Evolutionary conservation across 2,888 invertebrate genomes (phyloP).

Genomic region (Craniophora ligustri): DNA sequence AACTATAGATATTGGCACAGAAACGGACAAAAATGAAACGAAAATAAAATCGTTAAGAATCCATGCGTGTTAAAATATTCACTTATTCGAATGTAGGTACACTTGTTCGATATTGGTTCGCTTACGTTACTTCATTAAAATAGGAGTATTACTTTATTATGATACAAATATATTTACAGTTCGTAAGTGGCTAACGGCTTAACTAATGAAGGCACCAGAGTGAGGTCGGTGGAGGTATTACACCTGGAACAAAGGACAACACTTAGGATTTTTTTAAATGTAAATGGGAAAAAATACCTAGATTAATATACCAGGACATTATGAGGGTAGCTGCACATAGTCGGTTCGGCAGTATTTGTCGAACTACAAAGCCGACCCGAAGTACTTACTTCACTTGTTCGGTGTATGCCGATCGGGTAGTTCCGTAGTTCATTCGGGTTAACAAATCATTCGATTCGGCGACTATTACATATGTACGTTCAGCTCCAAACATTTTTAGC

Average conservation of each 20-base stretch:
- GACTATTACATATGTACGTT: no score
- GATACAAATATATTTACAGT: constrained; percentile 83
- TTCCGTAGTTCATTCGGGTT: no score
- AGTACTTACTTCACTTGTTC: no score
- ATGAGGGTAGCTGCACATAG: no score
- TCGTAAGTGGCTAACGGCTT: constrained; percentile 77
- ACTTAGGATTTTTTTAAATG: neutral
- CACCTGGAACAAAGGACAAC: constrained; percentile 65
- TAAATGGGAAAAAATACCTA: no score
- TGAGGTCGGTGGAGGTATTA: constrained; percentile 87
- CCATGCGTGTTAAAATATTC: constrained; percentile 56
- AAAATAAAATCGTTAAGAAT: constrained; percentile 65
- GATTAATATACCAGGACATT: no score
- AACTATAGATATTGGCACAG: constrained; percentile 83
- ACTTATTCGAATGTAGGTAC: constrained; percentile 75
- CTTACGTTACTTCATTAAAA: constrained; percentile 71
- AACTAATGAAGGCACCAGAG: constrained; percentile 86
- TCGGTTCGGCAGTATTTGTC: no score
- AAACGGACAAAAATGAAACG: constrained; percentile 62
- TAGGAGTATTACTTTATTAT: constrained; percentile 77
- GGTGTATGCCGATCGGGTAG: no score
- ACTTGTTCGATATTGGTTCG: constrained; percentile 83
- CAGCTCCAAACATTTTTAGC: no score
- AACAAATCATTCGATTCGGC: no score
- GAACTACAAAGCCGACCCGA: no score